A percentile compares a stretch with the other conserved stretches of the same genome.
Evolutionary conservation across 1,140 invertebrate species (phyloP).

Genomic region (Drosophila tsacasi): DNA sequence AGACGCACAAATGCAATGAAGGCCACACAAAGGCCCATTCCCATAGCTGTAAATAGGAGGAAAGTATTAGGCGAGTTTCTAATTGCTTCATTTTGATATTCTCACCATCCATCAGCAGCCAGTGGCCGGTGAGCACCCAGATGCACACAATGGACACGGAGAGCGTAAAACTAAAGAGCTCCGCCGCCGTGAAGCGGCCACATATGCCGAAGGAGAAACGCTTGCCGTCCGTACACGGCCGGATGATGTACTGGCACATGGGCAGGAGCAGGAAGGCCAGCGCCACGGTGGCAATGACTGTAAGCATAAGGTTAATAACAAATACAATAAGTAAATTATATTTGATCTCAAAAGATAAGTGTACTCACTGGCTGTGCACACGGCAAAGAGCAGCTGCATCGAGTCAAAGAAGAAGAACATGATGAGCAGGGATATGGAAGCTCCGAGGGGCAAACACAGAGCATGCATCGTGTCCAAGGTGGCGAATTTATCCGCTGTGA

Average conservation of each 20-base stretch:
- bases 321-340: constrained; percentile 3
- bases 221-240: constrained; percentile 93
- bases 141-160: constrained; percentile 97
- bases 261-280: constrained; percentile 97
- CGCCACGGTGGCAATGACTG: constrained; percentile 98
- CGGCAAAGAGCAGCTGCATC: constrained; percentile 98
- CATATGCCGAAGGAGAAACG: constrained; percentile 96
- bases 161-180: constrained; percentile 96
- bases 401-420: constrained; percentile 99
- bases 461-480: constrained; percentile 98
- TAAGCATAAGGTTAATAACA: background rate
- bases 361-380: constrained; percentile 97
- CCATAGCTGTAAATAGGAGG: constrained; percentile 90
- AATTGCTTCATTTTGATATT: background rate
- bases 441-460: constrained; percentile 97
- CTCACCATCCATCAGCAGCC: constrained; percentile 98
- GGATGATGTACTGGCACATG: constrained; percentile 98
- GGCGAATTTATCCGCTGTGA: constrained; percentile 80
- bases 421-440: constrained; percentile 96
- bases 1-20: constrained; percentile 98
- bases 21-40: constrained; percentile 98
- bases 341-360: background rate
- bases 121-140: constrained; percentile 98
- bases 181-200: constrained; percentile 96
- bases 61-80: background rate